A percentile compares a stretch with the other conserved stretches of the same genome.
phyloP scores from a whole-genome alignment of 2,888 invertebrate species.

The Apodemia zela region DNA sequence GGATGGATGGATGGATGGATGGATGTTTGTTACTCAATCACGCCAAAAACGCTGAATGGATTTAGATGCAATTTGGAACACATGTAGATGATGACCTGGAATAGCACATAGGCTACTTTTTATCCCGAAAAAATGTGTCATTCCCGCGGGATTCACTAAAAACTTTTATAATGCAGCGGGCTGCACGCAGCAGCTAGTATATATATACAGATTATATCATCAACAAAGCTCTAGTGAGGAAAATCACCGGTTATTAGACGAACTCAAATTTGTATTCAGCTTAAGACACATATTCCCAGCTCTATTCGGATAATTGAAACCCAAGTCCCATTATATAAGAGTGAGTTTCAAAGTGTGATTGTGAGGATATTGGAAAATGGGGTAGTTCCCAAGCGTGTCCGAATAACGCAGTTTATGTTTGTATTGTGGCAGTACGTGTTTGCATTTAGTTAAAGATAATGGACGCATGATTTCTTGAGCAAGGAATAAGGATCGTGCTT shows the following conservation, averaged over 20 bases:
- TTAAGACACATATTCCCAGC: neutral
- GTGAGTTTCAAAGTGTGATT: conserved; percentile 4
- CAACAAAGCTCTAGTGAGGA: neutral
- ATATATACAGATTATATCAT: neutral
- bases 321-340: conserved; percentile 9
- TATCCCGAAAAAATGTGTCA: too few relatives aligned
- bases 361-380: neutral
- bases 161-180: too few relatives aligned
- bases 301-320: conserved; percentile 17
- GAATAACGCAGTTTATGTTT: conserved; percentile 10
- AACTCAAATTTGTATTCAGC: neutral
- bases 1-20: too few relatives aligned
- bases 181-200: too few relatives aligned
- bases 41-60: too few relatives aligned
- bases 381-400: conserved; percentile 14
- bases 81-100: too few relatives aligned
- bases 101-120: too few relatives aligned
- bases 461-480: neutral
- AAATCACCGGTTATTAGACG: neutral
- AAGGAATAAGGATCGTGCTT: neutral
- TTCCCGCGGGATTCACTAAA: too few relatives aligned
- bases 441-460: neutral
- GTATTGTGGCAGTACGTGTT: neutral
- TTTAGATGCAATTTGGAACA: too few relatives aligned
- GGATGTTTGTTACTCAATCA: too few relatives aligned